Evolutionary conservation across 2,113 vertebrate genomes (phyloP), one percentile per base, ranked within the genome.

Genomic region (Heterotis niloticus): DNA sequence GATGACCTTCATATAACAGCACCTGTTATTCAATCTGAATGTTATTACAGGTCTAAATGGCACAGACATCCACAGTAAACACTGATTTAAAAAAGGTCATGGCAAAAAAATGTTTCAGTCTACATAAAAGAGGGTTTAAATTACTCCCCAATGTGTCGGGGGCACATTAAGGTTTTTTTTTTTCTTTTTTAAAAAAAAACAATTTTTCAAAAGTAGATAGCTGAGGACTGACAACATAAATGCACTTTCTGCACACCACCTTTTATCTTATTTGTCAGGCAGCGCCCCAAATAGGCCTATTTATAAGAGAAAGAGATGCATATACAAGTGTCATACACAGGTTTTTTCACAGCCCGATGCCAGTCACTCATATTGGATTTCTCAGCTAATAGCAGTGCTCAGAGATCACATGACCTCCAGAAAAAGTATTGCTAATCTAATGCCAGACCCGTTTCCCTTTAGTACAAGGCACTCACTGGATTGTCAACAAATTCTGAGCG

Each of bases 281-380:
- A 74, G n/a, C 14, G 54, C 26, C 52, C 28, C 4, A n/a, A 72
- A 72, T 20, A 51, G n/a, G 4, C 17, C 69, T 51, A n/a, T 54
- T 17, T 20, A 72, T 52, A 54, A 13, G 23, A 52, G n/a, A 72
- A 54, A 26, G 51, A 2, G 51, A 74, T 26, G 26, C 57, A 74
- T 54, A 74, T 26, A 54, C 28, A 26, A 74, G 57, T 56, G 52
- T 57, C 71, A 57, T 57, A 57, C 57, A 59, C 71, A 57, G 54
- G 23, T n/a, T 51, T 57, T 59, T 56, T 5, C 52, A 56, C 52
- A 73, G 51, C 71, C 54, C 57, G 71, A 74, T 74, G 57, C 71
- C 18, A 73, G 57, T 74, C 23, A 74, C 54, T 57, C n/a, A 74
- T 18, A 74, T 74, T 26, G 26, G 54, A 59, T 74, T 44, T 54